phyloP scores from a whole-genome alignment of 1,140 invertebrate species.

The Coptotermes formosanus region DNA sequence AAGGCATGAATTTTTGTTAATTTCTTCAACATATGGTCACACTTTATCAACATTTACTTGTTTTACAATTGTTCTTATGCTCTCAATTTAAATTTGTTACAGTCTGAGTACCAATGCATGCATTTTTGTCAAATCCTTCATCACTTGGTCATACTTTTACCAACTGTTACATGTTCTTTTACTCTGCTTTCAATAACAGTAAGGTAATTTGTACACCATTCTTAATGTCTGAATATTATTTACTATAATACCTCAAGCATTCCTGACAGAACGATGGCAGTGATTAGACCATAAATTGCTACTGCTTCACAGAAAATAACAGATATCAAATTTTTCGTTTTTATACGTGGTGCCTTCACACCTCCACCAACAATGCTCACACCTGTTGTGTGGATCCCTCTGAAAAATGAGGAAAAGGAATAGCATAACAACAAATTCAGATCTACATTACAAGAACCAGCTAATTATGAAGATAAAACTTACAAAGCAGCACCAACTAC shows the following conservation, averaged over 20 bases:
- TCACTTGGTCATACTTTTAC: no score
- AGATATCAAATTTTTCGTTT: constrained; percentile 99
- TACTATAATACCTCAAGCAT: constrained; percentile 57
- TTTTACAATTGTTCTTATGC: no score
- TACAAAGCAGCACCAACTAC: constrained; percentile 93
- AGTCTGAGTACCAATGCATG: no score
- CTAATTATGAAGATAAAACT: neutral
- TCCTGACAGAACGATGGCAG: constrained; percentile 92
- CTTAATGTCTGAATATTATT: no score
- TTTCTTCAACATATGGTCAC: no score
- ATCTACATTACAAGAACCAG: neutral
- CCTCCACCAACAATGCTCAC: constrained; percentile 95
- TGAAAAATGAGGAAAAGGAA: neutral
- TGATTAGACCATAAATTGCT: constrained; percentile 98
- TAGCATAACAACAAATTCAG: neutral
- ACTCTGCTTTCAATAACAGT: no score
- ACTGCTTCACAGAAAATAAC: constrained; percentile 99
- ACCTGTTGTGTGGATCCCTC: constrained; percentile 48
- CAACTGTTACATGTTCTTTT: no score
- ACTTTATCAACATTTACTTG: no score
- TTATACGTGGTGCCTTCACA: constrained; percentile 97
- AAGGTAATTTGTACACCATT: no score
- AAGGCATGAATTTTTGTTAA: no score
- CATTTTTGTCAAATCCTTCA: no score
- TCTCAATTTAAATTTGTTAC: no score